Percentiles rank a stretch among this genome's conserved stretches.
phyloP scores from a whole-genome alignment of 2,113 vertebrate species.

The Chaenogobius annularis region DNA sequence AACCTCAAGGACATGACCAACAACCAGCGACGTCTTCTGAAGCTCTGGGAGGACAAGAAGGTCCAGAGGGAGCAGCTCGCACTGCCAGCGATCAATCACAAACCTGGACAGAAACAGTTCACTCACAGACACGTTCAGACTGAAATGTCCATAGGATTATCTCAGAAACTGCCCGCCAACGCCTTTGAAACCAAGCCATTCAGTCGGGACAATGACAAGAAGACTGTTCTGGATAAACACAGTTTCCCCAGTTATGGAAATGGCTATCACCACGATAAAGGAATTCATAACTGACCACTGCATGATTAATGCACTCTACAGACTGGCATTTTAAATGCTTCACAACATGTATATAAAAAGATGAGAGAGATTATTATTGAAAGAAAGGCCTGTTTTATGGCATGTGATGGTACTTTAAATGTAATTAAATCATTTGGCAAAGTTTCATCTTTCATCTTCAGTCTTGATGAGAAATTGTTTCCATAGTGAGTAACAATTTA shows the following conservation, averaged over 20 bases:
- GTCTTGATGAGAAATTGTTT: not conserved
- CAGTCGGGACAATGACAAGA: slow-evolving; percentile 58
- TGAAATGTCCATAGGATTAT: slow-evolving; percentile 72
- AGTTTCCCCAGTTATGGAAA: slow-evolving; percentile 59
- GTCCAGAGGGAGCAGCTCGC: slow-evolving; percentile 71
- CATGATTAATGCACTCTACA: not conserved
- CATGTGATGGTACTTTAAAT: slow-evolving; percentile 15
- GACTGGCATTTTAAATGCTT: not conserved
- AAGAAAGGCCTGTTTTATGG: slow-evolving; percentile 1
- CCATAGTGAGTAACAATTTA: no score
- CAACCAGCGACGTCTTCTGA: slow-evolving; percentile 76
- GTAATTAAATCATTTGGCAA: slow-evolving; percentile 14
- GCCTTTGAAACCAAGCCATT: slow-evolving; percentile 65
- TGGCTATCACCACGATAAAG: slow-evolving; percentile 60
- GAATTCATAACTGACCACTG: slow-evolving; percentile 46
- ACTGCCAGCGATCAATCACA: slow-evolving; percentile 66
- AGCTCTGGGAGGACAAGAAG: slow-evolving; percentile 80
- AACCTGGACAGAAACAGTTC: slow-evolving; percentile 52
- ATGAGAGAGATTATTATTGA: not conserved
- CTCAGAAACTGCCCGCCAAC: slow-evolving; percentile 69
- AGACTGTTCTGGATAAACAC: slow-evolving; percentile 61
- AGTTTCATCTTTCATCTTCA: no score
- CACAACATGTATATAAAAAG: slow-evolving; percentile 4
- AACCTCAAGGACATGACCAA: slow-evolving; percentile 81
- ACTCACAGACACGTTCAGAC: slow-evolving; percentile 74